Conservation (phyloP, 2,797 vertebrate species). For the Diceros bicornis region DNA sequence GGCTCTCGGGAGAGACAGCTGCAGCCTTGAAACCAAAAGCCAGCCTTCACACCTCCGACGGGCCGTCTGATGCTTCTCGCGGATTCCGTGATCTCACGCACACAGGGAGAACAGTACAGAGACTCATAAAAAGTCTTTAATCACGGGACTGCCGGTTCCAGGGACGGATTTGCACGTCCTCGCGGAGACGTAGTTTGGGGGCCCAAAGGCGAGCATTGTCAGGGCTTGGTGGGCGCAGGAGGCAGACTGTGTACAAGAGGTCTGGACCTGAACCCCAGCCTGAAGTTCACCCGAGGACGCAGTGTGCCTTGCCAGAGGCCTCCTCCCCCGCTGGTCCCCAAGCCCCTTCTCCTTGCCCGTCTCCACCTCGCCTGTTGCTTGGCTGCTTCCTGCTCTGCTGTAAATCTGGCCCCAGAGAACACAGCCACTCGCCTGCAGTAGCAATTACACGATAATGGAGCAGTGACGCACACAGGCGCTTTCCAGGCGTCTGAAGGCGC, state of each 20-base stretch:
- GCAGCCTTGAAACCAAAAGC: background rate
- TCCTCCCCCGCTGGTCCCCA: background rate
- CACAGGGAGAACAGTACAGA: background rate
- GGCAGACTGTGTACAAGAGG: background rate
- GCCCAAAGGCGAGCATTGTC: background rate
- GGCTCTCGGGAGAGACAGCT: fast-evolving
- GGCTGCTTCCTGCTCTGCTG: conserved; percentile 14
- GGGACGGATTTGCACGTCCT: background rate
- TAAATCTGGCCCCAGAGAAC: conserved; percentile 54
- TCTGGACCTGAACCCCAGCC: background rate
- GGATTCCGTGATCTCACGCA: background rate
- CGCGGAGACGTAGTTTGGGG: fast-evolving
- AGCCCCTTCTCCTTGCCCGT: background rate
- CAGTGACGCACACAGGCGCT: background rate
- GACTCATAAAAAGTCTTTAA: background rate
- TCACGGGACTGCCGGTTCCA: background rate
- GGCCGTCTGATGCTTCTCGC: background rate
- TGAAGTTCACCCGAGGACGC: background rate
- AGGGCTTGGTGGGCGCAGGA: background rate
- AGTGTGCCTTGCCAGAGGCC: background rate
- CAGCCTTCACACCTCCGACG: background rate
- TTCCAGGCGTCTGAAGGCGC: background rate
- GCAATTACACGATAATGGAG: background rate
- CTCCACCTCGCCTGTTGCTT: background rate
- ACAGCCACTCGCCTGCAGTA: background rate